Evolutionary conservation across 1,140 invertebrate species (phyloP).

Genomic region (Helicoverpa armigera): DNA sequence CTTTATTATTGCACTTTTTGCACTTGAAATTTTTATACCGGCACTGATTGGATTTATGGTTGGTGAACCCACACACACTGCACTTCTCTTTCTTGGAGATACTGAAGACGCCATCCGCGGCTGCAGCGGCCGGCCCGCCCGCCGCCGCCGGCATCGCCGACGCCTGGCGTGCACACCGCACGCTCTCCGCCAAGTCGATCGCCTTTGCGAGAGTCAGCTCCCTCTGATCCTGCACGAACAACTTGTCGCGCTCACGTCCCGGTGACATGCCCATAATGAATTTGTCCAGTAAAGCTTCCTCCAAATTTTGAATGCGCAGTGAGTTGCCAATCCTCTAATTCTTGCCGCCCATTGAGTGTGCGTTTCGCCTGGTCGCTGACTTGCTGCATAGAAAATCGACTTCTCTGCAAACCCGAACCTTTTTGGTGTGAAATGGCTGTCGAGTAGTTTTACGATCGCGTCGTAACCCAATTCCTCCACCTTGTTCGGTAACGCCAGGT

Average conservation of each 20-base stretch:
- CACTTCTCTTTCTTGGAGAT: conserved; percentile 18
- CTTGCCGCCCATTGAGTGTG: conserved; percentile 49
- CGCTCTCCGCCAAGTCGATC: conserved; percentile 57
- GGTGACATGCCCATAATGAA: conserved; percentile 55
- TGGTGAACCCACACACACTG: conserved; percentile 41
- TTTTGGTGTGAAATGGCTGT: conserved; percentile 52
- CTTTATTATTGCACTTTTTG: conserved; percentile 17
- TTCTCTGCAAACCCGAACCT: conserved; percentile 48
- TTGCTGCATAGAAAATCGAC: conserved; percentile 29
- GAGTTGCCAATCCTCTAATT: conserved; percentile 34
- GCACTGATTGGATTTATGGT: conserved; percentile 41
- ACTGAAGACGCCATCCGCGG: neutral
- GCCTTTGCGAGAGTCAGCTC: conserved; percentile 53
- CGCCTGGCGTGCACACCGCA: conserved; percentile 53
- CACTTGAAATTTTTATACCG: conserved; percentile 41
- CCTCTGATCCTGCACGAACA: conserved; percentile 52
- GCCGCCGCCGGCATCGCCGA: conserved; percentile 12
- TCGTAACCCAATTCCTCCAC: conserved; percentile 46
- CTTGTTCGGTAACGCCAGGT: conserved; percentile 48
- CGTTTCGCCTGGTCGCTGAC: conserved; percentile 17
- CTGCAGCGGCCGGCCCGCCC: neutral
- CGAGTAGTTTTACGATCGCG: conserved; percentile 29
- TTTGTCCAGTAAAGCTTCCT: conserved; percentile 50
- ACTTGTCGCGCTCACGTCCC: conserved; percentile 55
- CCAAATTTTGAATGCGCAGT: conserved; percentile 45